Conservation (phyloP, 2,797 vertebrate species). For the Mallotus villosus region DNA sequence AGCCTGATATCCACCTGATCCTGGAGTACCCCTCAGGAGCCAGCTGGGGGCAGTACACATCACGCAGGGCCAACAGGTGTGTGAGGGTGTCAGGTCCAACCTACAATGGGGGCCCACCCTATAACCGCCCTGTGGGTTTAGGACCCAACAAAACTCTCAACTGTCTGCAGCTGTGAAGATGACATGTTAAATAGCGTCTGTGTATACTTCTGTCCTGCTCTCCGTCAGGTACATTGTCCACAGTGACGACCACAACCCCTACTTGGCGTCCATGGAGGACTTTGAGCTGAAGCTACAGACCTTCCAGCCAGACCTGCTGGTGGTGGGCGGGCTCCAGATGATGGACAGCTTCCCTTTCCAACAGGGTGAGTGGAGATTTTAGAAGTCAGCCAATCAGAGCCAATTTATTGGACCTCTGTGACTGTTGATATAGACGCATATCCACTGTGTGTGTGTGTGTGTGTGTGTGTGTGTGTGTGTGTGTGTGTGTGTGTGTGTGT, state of each 20-base stretch:
- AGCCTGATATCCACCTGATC: slow-evolving; percentile 84
- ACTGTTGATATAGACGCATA: neutral
- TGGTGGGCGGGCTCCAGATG: slow-evolving; percentile 85
- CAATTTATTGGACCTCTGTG: neutral
- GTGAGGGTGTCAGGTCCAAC: too few relatives aligned
- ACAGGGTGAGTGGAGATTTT: slow-evolving; percentile 57
- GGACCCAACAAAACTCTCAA: too few relatives aligned
- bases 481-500: neutral
- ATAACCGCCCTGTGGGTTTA: too few relatives aligned
- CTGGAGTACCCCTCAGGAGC: slow-evolving; percentile 83
- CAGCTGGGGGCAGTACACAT: slow-evolving; percentile 76
- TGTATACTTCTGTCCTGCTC: neutral
- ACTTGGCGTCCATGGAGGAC: slow-evolving; percentile 78
- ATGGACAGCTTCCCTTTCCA: slow-evolving; percentile 86
- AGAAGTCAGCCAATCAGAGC: too few relatives aligned
- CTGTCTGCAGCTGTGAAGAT: neutral
- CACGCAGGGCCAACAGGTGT: slow-evolving; percentile 81
- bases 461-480: too few relatives aligned
- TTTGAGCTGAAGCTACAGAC: slow-evolving; percentile 72
- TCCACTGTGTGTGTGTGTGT: neutral
- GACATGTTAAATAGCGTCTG: neutral
- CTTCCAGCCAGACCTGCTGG: slow-evolving; percentile 78
- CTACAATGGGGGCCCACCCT: too few relatives aligned
- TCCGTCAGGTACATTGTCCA: slow-evolving; percentile 80
- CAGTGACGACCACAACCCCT: slow-evolving; percentile 83